Percentiles rank a stretch among this genome's conserved stretches.
phyloP scores from a whole-genome alignment of 2,888 invertebrate species.

The Drosophila planitibia region DNA sequence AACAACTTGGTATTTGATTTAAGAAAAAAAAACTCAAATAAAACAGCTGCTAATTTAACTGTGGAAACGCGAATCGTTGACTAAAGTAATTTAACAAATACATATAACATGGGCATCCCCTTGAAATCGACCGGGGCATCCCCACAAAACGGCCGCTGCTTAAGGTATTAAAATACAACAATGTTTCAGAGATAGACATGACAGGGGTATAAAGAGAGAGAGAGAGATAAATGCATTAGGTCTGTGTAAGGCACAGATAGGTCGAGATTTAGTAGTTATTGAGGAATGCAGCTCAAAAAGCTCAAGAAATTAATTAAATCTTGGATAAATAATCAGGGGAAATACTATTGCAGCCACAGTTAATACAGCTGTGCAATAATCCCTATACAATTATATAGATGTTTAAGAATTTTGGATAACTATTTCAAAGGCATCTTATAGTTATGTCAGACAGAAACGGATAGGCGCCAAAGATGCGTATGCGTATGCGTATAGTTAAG shows the following conservation, averaged over 20 bases:
- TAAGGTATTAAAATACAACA: constrained; percentile 29
- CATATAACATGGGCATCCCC: constrained; percentile 62
- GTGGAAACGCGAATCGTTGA: constrained; percentile 56
- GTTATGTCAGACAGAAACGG: background rate
- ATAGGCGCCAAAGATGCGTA: background rate
- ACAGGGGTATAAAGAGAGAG: constrained; percentile 2
- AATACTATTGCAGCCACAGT: constrained; percentile 6
- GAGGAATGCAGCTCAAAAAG: constrained; percentile 13
- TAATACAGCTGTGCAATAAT: constrained; percentile 9
- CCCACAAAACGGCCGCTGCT: constrained; percentile 49
- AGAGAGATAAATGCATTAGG: constrained; percentile 15
- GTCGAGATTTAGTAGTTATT: constrained; percentile 9
- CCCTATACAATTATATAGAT: background rate
- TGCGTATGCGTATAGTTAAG: background rate
- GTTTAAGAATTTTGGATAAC: background rate
- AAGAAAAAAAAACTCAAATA: constrained; percentile 9
- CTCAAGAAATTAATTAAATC: constrained; percentile 27
- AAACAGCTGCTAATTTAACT: constrained; percentile 67
- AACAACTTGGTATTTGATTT: background rate
- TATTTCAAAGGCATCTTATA: background rate
- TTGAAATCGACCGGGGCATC: constrained; percentile 57
- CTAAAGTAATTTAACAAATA: constrained; percentile 69
- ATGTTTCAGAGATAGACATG: constrained; percentile 11
- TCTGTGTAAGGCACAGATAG: constrained; percentile 18
- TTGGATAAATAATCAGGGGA: constrained; percentile 23